Conservation (phyloP, 2,888 invertebrate genomes). For the Philonicus albiceps region DNA sequence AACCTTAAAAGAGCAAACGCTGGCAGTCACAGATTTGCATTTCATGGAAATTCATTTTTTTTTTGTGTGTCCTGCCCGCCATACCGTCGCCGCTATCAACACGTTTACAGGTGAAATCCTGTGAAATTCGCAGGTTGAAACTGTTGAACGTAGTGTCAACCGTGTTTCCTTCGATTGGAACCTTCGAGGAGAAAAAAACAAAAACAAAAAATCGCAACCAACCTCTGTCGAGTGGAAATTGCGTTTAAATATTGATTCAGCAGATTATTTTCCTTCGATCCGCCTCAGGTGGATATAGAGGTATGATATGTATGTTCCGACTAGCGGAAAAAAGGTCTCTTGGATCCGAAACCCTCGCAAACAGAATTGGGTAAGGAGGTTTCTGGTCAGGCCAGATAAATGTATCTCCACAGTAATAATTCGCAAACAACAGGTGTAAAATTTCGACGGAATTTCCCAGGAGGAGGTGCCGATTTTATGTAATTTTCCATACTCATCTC, state of each 20-base stretch:
- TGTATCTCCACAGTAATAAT: not conserved
- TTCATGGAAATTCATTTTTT: not conserved
- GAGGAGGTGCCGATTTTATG: not conserved
- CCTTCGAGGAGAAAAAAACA: not conserved
- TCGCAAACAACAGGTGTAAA: not conserved
- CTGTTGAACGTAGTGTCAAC: not conserved
- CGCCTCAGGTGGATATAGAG: not conserved
- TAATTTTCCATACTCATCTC: not conserved
- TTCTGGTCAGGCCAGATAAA: not conserved
- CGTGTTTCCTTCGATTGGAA: not conserved
- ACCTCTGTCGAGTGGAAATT: not conserved
- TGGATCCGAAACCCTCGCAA: not conserved
- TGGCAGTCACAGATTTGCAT: not conserved
- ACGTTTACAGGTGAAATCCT: not conserved
- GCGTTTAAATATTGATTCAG: not conserved
- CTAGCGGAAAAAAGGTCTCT: not conserved
- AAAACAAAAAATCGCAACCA: not conserved
- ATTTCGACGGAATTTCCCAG: not conserved
- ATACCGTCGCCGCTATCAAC: not conserved
- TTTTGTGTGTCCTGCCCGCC: not conserved
- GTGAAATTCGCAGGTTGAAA: not conserved
- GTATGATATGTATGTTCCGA: not conserved
- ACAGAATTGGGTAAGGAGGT: not conserved
- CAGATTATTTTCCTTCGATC: not conserved
- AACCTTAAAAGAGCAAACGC: not conserved